Conservation (phyloP, 2,113 vertebrate species). For the Mus spicilegus region DNA sequence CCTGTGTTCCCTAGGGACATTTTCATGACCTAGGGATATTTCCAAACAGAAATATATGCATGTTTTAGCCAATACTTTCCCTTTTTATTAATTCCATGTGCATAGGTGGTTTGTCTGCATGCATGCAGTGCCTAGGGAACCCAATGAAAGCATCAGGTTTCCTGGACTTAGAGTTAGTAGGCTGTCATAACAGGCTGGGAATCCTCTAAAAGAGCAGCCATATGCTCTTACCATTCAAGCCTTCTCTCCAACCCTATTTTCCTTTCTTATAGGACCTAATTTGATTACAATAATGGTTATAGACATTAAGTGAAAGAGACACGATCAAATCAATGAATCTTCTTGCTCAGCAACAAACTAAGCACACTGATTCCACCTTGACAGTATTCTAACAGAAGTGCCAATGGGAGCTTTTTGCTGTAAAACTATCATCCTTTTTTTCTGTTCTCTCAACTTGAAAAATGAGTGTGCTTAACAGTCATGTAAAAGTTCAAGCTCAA, state of each 20-base stretch:
- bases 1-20: not conserved
- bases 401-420: not conserved
- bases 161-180: not conserved
- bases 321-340: constrained; percentile 44
- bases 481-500: not conserved
- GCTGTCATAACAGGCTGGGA: not conserved
- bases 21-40: not conserved
- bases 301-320: not conserved
- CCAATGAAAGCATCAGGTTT: not conserved
- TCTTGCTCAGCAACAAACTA: constrained; percentile 22
- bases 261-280: not conserved
- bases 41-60: constrained; percentile 22
- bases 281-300: not conserved
- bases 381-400: not conserved
- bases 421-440: not conserved
- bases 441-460: not conserved
- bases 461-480: not conserved
- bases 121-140: not conserved
- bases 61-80: constrained; percentile 18
- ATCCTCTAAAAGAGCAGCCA: not conserved
- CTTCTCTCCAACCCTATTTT: not conserved
- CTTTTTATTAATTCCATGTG: not conserved
- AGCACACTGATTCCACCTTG: not conserved
- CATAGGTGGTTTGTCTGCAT: not conserved
- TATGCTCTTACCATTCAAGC: not conserved